phyloP scores from a whole-genome alignment of 2,888 invertebrate species.

The Orchesella flavescens region DNA sequence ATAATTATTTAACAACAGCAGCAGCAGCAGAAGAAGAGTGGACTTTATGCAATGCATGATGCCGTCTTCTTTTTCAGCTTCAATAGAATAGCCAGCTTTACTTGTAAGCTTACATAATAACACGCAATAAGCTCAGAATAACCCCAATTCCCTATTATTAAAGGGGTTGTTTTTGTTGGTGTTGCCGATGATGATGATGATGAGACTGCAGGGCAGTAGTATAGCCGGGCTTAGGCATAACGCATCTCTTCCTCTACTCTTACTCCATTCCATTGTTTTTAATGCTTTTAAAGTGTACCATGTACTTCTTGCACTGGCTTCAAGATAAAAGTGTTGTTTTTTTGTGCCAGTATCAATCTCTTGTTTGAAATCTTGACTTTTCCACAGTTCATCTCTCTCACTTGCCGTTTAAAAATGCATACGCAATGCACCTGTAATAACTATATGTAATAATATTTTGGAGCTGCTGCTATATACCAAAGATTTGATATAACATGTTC shows the following conservation, averaged over 20 bases:
- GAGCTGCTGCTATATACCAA: too few species aligned
- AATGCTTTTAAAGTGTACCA: too few species aligned
- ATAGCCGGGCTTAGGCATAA: conserved; percentile 12
- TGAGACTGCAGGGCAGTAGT: conserved; percentile 51
- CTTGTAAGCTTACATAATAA: conserved; percentile 5
- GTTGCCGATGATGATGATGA: conserved; percentile 16
- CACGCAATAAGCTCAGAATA: background rate
- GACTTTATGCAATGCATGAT: too few species aligned
- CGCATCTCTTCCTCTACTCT: too few species aligned
- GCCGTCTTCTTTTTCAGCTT: too few species aligned
- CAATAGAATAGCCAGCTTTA: background rate
- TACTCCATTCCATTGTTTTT: too few species aligned
- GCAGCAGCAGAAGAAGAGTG: background rate
- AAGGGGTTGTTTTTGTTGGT: conserved; percentile 43
- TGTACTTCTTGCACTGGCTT: background rate
- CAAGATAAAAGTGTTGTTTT: background rate
- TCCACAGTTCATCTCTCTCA: conserved; percentile 3
- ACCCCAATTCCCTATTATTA: conserved; percentile 29
- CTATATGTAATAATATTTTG: too few species aligned
- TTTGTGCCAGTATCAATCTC: conserved; percentile 13
- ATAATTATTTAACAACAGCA: conserved; percentile 3
- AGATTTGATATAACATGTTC: too few species aligned
- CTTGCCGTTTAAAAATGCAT: background rate
- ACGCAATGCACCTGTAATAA: background rate
- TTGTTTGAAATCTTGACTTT: conserved; percentile 10